Evolutionary conservation across 1,140 invertebrate genomes (phyloP).

Genomic region (Zaprionus tsacasi): DNA sequence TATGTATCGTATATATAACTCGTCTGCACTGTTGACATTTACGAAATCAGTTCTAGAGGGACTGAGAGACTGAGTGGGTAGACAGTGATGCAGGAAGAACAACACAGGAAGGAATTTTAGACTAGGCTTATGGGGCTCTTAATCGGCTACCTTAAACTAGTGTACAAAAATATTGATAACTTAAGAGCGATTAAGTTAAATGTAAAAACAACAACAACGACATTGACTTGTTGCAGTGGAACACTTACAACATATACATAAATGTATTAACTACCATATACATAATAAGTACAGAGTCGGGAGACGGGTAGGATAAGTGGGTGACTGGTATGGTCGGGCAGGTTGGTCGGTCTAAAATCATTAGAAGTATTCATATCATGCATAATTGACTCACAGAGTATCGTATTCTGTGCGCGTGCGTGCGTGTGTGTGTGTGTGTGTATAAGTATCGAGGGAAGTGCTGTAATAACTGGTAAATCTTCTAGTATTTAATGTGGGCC

Average conservation of each 20-base stretch:
- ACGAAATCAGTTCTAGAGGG: constrained; percentile 30
- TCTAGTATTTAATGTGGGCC: neutral
- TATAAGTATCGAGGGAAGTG: neutral
- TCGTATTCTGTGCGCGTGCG: constrained; percentile 31
- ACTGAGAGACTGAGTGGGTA: neutral
- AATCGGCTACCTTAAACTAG: constrained; percentile 69
- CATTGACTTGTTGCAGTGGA: constrained; percentile 50
- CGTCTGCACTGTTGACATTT: constrained; percentile 23
- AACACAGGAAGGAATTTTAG: constrained; percentile 28
- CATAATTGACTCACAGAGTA: constrained; percentile 73
- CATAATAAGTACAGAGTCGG: constrained; percentile 48
- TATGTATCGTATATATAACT: constrained; percentile 20
- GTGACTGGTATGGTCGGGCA: neutral
- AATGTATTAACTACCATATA: constrained; percentile 45
- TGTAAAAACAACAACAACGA: constrained; percentile 54
- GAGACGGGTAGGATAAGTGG: neutral
- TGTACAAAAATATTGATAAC: constrained; percentile 79
- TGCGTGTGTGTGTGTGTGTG: constrained; percentile 1
- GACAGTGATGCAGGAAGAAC: constrained; percentile 13
- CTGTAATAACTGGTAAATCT: neutral
- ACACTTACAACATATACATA: constrained; percentile 13
- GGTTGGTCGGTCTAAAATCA: constrained; percentile 36
- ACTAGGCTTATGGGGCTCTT: constrained; percentile 61
- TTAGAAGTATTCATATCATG: constrained; percentile 44
- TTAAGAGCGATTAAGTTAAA: constrained; percentile 69